Conservation (phyloP, 2,797 vertebrate genomes). For the Eidolon dupreanum region DNA sequence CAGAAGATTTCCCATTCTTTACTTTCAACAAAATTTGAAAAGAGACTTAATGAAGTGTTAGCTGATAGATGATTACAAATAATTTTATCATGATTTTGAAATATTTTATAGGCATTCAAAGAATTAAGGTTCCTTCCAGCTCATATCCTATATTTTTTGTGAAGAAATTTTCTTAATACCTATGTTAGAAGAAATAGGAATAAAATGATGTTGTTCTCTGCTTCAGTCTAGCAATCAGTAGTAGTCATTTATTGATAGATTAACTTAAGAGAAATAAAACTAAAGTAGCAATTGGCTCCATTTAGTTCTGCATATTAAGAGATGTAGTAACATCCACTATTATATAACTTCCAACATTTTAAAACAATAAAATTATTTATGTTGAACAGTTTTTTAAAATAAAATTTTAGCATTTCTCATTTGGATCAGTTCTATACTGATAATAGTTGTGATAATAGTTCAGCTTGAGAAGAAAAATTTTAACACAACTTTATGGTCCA, state of each 20-base stretch:
- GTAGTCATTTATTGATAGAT: neutral
- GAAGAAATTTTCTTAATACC: neutral
- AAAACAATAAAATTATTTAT: conserved; percentile 13
- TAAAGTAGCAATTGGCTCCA: neutral
- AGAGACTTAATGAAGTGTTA: neutral
- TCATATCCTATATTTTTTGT: neutral
- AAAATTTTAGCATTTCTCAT: neutral
- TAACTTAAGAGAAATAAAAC: conserved; percentile 36
- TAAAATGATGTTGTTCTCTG: neutral
- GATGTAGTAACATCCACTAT: neutral
- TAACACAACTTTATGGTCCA: neutral
- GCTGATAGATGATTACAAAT: neutral
- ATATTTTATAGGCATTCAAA: neutral
- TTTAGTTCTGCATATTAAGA: neutral
- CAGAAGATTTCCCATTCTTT: neutral
- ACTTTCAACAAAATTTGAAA: neutral
- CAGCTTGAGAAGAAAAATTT: neutral
- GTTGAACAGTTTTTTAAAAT: neutral
- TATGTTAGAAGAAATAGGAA: neutral
- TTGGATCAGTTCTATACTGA: neutral
- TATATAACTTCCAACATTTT: neutral
- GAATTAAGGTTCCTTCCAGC: neutral
- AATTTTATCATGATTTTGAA: neutral
- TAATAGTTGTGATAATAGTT: conserved; percentile 21
- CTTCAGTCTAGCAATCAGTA: neutral